These are phyloP conservation scores for Eutrigla gurnardus DNA, from an alignment of 2,797 vertebrate genomes.

Conservation along the genomic window DNA sequence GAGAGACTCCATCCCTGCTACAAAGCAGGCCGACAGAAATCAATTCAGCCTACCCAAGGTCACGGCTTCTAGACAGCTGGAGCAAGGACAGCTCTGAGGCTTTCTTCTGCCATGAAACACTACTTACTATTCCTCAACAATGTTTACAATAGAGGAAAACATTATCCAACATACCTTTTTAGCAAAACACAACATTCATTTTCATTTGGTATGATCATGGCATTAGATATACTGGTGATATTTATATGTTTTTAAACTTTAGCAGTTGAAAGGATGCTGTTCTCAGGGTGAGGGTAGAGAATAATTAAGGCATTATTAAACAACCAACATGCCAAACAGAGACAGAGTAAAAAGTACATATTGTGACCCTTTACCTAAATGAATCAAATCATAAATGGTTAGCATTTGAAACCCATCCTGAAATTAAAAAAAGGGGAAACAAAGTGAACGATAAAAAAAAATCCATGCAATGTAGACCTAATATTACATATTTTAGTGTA, in stretches of 20 bases:
- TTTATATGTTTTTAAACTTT: not conserved
- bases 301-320: not conserved
- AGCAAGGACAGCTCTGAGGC: slow-evolving; percentile 15
- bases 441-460: not conserved
- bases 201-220: too few species aligned
- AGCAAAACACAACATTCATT: not conserved
- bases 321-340: not conserved
- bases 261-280: not conserved
- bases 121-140: not conserved
- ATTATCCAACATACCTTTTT: slow-evolving; percentile 3
- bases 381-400: not conserved
- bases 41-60: slow-evolving; percentile 75
- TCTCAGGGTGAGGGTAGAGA: not conserved
- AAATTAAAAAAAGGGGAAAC: not conserved
- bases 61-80: slow-evolving; percentile 48
- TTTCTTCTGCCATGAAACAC: slow-evolving; percentile 20
- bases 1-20: slow-evolving; percentile 58
- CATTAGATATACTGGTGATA: not conserved
- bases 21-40: slow-evolving; percentile 66
- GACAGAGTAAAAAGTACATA: not conserved
- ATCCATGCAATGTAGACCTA: too few species aligned
- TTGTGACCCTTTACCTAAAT: not conserved
- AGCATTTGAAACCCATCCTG: not conserved
- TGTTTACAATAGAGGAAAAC: not conserved
- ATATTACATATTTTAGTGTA: not conserved